Percentiles rank a stretch among this genome's conserved stretches.
Conservation (phyloP, 2,797 vertebrate species). For the Nyctalus aviator region DNA sequence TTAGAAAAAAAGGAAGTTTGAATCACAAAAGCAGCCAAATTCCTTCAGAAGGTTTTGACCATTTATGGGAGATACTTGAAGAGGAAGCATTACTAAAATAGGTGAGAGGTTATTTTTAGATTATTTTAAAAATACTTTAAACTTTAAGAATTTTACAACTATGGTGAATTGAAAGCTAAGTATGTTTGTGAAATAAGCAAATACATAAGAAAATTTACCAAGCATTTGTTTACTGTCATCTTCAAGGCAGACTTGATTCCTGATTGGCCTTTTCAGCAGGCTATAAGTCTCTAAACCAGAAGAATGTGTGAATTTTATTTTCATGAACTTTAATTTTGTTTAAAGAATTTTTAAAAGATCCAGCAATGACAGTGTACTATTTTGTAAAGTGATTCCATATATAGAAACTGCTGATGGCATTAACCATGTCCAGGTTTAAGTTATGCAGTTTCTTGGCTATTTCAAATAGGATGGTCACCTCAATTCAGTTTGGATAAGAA, state of each 20-base stretch:
- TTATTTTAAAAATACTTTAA: conserved; percentile 21
- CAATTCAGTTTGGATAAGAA: conserved; percentile 30
- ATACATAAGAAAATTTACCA: neutral
- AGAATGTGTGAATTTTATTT: conserved; percentile 2
- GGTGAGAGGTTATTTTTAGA: neutral
- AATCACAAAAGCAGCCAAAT: neutral
- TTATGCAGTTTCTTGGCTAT: neutral
- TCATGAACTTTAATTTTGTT: conserved; percentile 50
- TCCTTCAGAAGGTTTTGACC: neutral
- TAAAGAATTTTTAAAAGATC: neutral
- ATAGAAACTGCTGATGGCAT: neutral
- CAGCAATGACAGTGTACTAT: neutral
- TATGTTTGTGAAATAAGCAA: neutral
- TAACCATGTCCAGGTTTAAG: conserved; percentile 40
- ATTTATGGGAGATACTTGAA: neutral
- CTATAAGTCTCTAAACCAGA: neutral
- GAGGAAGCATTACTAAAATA: neutral
- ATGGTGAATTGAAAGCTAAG: neutral
- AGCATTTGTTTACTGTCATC: neutral
- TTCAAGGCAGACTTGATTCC: neutral
- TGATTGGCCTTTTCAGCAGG: neutral
- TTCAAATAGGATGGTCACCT: conserved; percentile 5
- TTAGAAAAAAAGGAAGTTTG: neutral
- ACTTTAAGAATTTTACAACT: neutral
- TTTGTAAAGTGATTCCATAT: neutral